phyloP scores from a whole-genome alignment of 1,140 invertebrate genomes.

The Myzus persicae region DNA sequence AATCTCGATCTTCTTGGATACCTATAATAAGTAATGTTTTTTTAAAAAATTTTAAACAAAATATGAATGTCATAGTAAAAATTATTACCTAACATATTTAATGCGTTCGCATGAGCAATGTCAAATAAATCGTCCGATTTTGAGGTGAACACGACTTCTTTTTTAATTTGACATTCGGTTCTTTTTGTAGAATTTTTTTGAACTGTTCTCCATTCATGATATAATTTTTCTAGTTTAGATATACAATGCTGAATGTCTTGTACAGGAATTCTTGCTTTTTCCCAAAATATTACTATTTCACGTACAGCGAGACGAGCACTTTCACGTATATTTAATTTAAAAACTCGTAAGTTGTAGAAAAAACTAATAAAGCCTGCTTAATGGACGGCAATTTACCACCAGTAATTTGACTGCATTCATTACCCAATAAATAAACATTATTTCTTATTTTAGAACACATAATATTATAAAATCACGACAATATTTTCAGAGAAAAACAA shows the following conservation, averaged over 20 bases:
- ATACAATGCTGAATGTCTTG: slow-evolving; percentile 58
- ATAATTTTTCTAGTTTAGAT: slow-evolving; percentile 58
- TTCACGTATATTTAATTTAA: slow-evolving; percentile 31
- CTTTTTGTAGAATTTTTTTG: too few relatives aligned
- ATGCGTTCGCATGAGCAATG: too few relatives aligned
- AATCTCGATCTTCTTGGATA: too few relatives aligned
- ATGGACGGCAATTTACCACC: slow-evolving; percentile 39
- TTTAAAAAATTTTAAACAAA: too few relatives aligned
- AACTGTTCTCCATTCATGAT: slow-evolving; percentile 44
- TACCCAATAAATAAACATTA: slow-evolving; percentile 2
- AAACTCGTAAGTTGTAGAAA: slow-evolving; percentile 59
- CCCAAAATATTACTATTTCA: slow-evolving; percentile 52
- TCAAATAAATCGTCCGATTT: too few relatives aligned
- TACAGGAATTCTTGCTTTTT: slow-evolving; percentile 50
- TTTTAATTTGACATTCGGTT: too few relatives aligned
- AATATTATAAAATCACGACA: background rate
- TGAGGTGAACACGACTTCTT: too few relatives aligned
- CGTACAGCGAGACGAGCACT: background rate
- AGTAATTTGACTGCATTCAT: slow-evolving; percentile 32
- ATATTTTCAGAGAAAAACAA: slow-evolving; percentile 22
- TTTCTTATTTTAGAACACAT: background rate
- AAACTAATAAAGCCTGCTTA: slow-evolving; percentile 57
- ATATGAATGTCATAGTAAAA: too few relatives aligned
- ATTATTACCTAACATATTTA: too few relatives aligned
- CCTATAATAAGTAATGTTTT: too few relatives aligned